A percentile compares a stretch with the other conserved stretches of the same genome.
Evolutionary conservation across 2,888 invertebrate species (phyloP).

Genomic region (Pollenia griseotomentosa): DNA sequence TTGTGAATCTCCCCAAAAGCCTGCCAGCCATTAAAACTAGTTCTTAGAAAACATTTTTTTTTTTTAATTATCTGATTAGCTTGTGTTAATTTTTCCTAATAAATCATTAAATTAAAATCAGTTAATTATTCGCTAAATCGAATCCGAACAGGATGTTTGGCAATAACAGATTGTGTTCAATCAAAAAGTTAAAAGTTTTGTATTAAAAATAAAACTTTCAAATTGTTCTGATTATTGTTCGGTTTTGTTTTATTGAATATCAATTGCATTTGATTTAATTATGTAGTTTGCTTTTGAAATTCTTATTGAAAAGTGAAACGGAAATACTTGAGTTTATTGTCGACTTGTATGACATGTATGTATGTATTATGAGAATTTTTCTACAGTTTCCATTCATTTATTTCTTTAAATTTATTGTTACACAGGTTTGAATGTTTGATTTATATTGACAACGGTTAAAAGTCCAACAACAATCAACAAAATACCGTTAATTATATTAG

Average conservation of each 20-base stretch:
- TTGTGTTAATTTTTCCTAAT: constrained; percentile 20
- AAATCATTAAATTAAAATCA: background rate
- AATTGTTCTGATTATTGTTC: background rate
- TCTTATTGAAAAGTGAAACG: constrained; percentile 57
- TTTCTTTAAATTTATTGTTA: background rate
- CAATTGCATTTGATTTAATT: constrained; percentile 25
- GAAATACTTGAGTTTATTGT: constrained; percentile 49
- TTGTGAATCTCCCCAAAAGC: background rate
- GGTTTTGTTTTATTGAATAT: constrained; percentile 5
- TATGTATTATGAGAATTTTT: constrained; percentile 38
- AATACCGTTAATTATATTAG: constrained; percentile 33
- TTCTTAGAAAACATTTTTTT: background rate
- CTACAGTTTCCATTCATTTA: background rate
- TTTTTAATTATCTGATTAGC: constrained; percentile 32
- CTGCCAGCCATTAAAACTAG: too few species aligned
- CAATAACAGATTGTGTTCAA: constrained; percentile 28
- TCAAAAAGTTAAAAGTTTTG: background rate
- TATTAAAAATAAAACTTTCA: background rate
- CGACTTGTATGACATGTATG: constrained; percentile 15
- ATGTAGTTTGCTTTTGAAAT: constrained; percentile 10
- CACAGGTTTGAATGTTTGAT: constrained; percentile 5
- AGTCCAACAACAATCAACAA: constrained; percentile 1
- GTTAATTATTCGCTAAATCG: background rate
- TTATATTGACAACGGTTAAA: constrained; percentile 4
- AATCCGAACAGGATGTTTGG: constrained; percentile 48